Percentiles rank a stretch among this genome's conserved stretches.
phyloP scores from a whole-genome alignment of 92 coral and sea anemone genomes.

The Parazoanthus darwini region DNA sequence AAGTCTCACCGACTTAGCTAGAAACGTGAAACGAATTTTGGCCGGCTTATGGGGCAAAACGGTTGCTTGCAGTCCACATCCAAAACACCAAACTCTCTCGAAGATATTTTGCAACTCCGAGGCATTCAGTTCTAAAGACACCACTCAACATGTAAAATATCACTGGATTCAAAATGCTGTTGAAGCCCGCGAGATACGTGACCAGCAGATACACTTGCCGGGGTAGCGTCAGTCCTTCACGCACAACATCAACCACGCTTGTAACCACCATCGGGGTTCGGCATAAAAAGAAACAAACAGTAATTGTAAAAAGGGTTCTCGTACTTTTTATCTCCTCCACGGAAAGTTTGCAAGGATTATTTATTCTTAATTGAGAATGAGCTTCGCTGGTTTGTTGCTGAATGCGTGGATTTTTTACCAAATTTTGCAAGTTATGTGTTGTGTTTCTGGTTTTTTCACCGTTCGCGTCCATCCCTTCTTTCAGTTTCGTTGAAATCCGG shows the following conservation, averaged over 20 bases:
- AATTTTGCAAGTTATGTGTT: not conserved
- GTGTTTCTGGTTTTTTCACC: not conserved
- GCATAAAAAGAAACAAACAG: not conserved
- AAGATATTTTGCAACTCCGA: conserved; percentile 17
- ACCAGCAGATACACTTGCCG: conserved; percentile 73
- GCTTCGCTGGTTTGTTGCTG: not conserved
- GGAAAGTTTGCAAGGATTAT: not conserved
- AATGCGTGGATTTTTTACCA: not conserved
- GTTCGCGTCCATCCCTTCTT: not conserved
- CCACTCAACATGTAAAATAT: conserved; percentile 71
- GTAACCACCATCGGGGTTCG: conserved; percentile 5
- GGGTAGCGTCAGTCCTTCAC: conserved; percentile 65
- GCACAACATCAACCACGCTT: conserved; percentile 42
- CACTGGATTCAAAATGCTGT: conserved; percentile 71
- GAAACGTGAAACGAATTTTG: too few species aligned
- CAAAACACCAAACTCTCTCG: not conserved
- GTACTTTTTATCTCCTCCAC: conserved; percentile 19
- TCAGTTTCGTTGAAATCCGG: not conserved
- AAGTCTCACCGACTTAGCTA: too few species aligned
- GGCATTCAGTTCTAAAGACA: conserved; percentile 65
- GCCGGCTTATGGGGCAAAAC: too few species aligned
- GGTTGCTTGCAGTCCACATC: not conserved
- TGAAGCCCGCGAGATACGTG: conserved; percentile 58
- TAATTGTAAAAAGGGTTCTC: conserved; percentile 14
- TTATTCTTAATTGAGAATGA: not conserved